These are phyloP conservation scores for Hemistola chrysoprasaria DNA, from an alignment of 2,888 invertebrate genomes.

Conservation along the genomic window DNA sequence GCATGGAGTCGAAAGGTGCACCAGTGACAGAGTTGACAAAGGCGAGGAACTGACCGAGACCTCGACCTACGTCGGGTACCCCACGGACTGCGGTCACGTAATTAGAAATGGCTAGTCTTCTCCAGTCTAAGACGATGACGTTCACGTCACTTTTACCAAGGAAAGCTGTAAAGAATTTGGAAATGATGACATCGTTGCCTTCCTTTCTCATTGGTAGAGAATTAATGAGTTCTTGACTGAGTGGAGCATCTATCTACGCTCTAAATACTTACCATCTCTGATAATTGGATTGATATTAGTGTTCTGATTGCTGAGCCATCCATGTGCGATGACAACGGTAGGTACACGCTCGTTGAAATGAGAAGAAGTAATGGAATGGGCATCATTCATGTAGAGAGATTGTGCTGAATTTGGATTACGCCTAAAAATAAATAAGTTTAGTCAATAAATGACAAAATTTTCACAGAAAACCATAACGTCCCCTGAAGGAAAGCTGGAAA, in stretches of 20 bases:
- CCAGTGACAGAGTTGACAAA: slow-evolving; percentile 40
- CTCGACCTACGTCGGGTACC: slow-evolving; percentile 47
- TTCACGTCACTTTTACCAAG: slow-evolving; percentile 43
- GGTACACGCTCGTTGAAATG: slow-evolving; percentile 46
- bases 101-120: slow-evolving; percentile 37
- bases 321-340: slow-evolving; percentile 52
- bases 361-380: slow-evolving; percentile 42
- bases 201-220: too few relatives aligned
- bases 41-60: slow-evolving; percentile 47
- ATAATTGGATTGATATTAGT: slow-evolving; percentile 46
- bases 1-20: slow-evolving; percentile 36
- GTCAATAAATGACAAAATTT: too few relatives aligned
- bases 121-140: slow-evolving; percentile 55
- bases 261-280: slow-evolving; percentile 41
- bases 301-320: slow-evolving; percentile 51
- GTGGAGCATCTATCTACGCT: too few relatives aligned
- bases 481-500: too few relatives aligned
- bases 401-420: slow-evolving; percentile 38
- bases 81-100: slow-evolving; percentile 45
- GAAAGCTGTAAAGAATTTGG: slow-evolving; percentile 8
- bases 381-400: slow-evolving; percentile 40
- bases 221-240: too few relatives aligned
- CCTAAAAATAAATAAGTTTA: too few relatives aligned
- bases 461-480: too few relatives aligned
- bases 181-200: too few relatives aligned